Evolutionary conservation across 2,113 vertebrate species (phyloP).

Genomic region (Ardeotis arabs): DNA sequence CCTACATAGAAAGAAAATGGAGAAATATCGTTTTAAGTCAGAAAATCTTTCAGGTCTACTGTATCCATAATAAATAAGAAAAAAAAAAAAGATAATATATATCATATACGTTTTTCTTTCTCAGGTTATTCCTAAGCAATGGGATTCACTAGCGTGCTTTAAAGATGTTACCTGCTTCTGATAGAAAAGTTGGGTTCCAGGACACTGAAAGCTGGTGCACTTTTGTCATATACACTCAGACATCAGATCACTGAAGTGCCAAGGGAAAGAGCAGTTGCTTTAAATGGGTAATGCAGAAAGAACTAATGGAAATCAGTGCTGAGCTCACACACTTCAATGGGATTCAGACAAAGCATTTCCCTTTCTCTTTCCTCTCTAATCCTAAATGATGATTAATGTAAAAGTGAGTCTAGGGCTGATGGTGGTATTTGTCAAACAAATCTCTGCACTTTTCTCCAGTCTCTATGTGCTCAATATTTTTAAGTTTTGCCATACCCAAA

Average conservation of each 20-base stretch:
- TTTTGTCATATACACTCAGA: neutral
- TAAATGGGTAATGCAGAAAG: neutral
- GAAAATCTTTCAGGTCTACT: neutral
- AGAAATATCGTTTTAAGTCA: neutral
- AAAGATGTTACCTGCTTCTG: neutral
- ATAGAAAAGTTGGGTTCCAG: neutral
- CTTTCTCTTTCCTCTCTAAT: slow-evolving; percentile 28
- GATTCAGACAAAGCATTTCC: neutral
- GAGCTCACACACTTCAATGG: neutral
- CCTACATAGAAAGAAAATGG: neutral
- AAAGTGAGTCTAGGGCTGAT: neutral
- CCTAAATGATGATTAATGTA: neutral
- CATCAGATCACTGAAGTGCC: neutral
- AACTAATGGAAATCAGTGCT: neutral
- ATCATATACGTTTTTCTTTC: neutral
- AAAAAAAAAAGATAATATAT: neutral
- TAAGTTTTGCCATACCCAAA: neutral
- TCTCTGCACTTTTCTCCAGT: neutral
- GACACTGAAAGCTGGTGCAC: neutral
- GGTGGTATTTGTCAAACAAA: slow-evolving; percentile 10
- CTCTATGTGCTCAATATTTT: neutral
- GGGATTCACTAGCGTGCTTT: neutral
- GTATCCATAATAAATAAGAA: neutral
- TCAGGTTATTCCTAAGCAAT: neutral
- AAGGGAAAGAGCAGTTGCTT: neutral